Evolutionary conservation across 2,888 invertebrate genomes (phyloP).

Genomic region (Diarsia brunnea): DNA sequence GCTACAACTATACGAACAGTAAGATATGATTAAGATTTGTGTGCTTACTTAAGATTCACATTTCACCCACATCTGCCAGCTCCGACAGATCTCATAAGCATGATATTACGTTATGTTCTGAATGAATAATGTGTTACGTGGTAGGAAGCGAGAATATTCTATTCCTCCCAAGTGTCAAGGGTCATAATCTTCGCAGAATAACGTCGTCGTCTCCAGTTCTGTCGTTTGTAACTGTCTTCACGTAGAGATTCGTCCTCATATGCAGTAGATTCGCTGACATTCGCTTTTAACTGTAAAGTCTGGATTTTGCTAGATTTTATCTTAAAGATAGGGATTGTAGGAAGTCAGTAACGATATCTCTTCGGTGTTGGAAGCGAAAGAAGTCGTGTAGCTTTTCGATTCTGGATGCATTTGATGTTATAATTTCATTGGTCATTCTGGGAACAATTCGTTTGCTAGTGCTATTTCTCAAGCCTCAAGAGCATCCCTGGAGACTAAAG

Average conservation of each 20-base stretch:
- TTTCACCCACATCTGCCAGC: constrained; percentile 41
- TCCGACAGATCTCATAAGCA: constrained; percentile 46
- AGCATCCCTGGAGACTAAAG: not conserved
- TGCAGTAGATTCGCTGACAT: constrained; percentile 27
- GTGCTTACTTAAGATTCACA: constrained; percentile 41
- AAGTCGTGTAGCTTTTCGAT: not conserved
- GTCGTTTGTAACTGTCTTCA: constrained; percentile 54
- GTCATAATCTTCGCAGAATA: constrained; percentile 41
- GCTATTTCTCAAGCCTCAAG: not conserved
- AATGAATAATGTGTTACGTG: constrained; percentile 56
- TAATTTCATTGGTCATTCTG: not conserved
- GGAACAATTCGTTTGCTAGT: not conserved
- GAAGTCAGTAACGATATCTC: constrained; percentile 21
- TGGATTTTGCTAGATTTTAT: constrained; percentile 24
- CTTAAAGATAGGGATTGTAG: constrained; percentile 13
- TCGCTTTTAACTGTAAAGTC: constrained; percentile 36
- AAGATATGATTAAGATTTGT: constrained; percentile 31
- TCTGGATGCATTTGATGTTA: not conserved
- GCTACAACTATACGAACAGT: not conserved
- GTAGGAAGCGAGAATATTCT: constrained; percentile 50
- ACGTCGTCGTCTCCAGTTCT: constrained; percentile 14
- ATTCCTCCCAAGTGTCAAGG: constrained; percentile 41
- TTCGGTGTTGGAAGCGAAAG: constrained; percentile 1
- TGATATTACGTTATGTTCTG: constrained; percentile 45
- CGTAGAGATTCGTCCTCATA: constrained; percentile 38